A percentile compares a stretch with the other conserved stretches of the same genome.
Evolutionary conservation across 2,113 vertebrate species (phyloP).

Genomic region (Pelvicachromis taeniatus): DNA sequence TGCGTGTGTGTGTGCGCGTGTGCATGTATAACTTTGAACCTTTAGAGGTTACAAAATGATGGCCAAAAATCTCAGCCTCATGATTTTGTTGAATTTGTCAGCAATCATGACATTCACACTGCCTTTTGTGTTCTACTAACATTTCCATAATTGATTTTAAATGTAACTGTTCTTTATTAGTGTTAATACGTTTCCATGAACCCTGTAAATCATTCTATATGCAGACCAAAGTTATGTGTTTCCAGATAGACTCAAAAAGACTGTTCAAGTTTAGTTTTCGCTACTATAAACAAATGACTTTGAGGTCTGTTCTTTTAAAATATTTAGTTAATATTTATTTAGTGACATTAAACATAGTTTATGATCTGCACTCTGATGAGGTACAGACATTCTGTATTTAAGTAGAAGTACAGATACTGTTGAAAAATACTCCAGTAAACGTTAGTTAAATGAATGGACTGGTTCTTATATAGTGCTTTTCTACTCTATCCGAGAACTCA

Average conservation of each 20-base stretch:
- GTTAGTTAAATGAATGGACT: too few relatives aligned
- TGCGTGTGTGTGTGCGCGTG: too few relatives aligned
- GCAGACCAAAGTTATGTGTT: not conserved
- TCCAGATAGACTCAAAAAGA: not conserved
- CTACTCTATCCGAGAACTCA: too few relatives aligned
- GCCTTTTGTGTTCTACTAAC: not conserved
- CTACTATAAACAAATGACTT: not conserved
- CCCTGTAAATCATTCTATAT: not conserved
- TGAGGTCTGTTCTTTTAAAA: not conserved
- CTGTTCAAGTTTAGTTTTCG: not conserved
- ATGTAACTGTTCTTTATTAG: not conserved
- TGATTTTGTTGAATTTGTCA: not conserved
- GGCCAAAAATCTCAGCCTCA: not conserved
- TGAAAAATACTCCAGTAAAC: not conserved
- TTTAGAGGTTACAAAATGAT: not conserved
- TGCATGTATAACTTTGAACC: not conserved
- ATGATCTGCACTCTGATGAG: not conserved
- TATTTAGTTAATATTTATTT: not conserved
- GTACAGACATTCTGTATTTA: not conserved
- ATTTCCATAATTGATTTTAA: not conserved
- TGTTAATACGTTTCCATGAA: not conserved
- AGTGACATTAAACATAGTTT: not conserved
- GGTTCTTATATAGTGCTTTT: too few relatives aligned
- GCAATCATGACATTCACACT: not conserved
- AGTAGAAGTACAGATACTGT: not conserved